A percentile compares a stretch with the other conserved stretches of the same genome.
Conservation (phyloP, 64 coral and sea anemone genomes). For the Porites lutea region DNA sequence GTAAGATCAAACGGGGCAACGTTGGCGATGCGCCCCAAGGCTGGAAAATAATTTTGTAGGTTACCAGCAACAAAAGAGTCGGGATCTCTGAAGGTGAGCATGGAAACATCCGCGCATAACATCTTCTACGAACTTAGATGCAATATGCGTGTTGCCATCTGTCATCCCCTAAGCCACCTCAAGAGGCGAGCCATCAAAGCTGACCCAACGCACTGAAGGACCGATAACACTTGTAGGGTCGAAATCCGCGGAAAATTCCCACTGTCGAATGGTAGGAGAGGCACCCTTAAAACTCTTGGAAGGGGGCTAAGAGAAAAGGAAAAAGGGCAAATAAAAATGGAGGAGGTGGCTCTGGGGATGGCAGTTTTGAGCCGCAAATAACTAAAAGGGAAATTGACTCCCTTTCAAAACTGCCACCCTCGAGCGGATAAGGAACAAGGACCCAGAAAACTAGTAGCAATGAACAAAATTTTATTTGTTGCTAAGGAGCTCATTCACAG, state of each 20-base stretch:
- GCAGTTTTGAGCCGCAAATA: slow-evolving; percentile 1
- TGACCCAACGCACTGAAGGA: not conserved
- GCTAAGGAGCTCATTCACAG: too few species aligned
- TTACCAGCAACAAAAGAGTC: too few species aligned
- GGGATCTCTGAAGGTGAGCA: too few species aligned
- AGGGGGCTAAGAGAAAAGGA: slow-evolving; percentile 2
- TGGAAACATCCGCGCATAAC: too few species aligned
- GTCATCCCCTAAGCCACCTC: slow-evolving; percentile 20
- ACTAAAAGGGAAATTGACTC: slow-evolving; percentile 10
- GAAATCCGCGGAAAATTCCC: not conserved
- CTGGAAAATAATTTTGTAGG: too few species aligned
- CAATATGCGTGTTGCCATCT: not conserved
- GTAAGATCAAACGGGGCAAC: too few species aligned
- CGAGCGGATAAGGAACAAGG: not conserved
- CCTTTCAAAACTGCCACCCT: slow-evolving; percentile 25
- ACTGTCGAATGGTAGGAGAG: too few species aligned
- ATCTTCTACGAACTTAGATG: not conserved
- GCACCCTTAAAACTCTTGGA: too few species aligned
- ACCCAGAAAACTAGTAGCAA: too few species aligned
- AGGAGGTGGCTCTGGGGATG: not conserved
- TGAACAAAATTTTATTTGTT: too few species aligned
- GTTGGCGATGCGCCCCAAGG: too few species aligned
- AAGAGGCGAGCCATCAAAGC: slow-evolving; percentile 7
- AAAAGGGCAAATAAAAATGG: not conserved
- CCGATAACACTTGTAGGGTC: not conserved